phyloP scores from a whole-genome alignment of 1,140 invertebrate species.

The Antheraea mylitta region DNA sequence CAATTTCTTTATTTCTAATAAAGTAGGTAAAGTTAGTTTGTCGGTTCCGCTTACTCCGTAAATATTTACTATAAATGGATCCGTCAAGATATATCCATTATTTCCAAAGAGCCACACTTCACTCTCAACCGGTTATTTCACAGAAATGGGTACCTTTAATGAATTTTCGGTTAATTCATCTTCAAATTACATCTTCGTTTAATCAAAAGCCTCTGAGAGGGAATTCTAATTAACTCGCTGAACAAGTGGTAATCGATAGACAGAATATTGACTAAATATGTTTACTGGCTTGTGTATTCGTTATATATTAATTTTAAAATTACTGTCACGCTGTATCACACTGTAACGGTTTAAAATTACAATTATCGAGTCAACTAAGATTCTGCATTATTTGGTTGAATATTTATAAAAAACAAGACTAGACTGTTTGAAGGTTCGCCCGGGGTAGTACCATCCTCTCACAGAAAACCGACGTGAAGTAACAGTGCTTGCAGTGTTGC shows the following conservation, averaged over 20 bases:
- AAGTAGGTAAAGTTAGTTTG: background rate
- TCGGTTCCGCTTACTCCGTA: background rate
- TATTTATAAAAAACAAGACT: too few species aligned
- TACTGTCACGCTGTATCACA: background rate
- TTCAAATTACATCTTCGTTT: constrained; percentile 1
- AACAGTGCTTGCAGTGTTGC: too few species aligned
- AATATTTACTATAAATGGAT: background rate
- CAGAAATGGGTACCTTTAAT: background rate
- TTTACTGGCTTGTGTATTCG: background rate
- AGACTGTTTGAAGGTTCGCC: too few species aligned
- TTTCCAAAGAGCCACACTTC: background rate
- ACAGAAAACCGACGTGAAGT: too few species aligned
- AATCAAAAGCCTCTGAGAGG: constrained; percentile 3
- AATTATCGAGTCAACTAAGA: too few species aligned
- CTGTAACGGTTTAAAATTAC: too few species aligned
- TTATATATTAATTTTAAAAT: background rate
- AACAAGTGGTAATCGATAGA: background rate
- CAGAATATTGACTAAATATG: background rate
- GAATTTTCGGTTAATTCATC: constrained; percentile 2
- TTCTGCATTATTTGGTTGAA: too few species aligned
- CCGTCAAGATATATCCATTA: constrained; percentile 3
- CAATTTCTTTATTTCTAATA: background rate
- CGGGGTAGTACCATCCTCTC: too few species aligned
- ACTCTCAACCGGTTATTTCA: background rate
- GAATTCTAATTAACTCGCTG: background rate